phyloP scores from a whole-genome alignment of 2,113 vertebrate genomes.

The Ovibos moschatus region DNA sequence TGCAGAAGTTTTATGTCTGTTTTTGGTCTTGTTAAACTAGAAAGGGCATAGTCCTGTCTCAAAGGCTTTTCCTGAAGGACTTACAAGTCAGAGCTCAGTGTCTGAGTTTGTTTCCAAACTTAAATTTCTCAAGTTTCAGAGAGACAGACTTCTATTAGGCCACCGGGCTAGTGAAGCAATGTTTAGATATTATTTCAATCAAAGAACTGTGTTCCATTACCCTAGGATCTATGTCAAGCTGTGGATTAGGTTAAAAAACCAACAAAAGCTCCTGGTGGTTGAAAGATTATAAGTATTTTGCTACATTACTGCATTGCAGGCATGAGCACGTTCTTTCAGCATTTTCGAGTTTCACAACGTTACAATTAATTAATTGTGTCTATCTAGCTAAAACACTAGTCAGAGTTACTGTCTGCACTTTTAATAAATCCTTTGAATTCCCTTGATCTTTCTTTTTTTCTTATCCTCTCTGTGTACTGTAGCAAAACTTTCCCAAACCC shows the following conservation, averaged over 20 bases:
- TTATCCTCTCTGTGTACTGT: constrained; percentile 54
- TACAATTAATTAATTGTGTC: constrained; percentile 80
- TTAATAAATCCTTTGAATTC: constrained; percentile 70
- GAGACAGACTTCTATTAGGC: constrained; percentile 39
- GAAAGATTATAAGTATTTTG: constrained; percentile 81
- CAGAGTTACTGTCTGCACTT: constrained; percentile 63
- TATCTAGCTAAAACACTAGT: constrained; percentile 70
- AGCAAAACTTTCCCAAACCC: constrained; percentile 72
- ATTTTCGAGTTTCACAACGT: constrained; percentile 72
- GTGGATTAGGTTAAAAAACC: constrained; percentile 79
- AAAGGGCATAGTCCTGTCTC: constrained; percentile 5
- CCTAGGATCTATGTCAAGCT: constrained; percentile 80
- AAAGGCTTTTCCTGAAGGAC: constrained; percentile 35
- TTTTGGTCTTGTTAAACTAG: neutral
- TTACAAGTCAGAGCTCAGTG: constrained; percentile 9
- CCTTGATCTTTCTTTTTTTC: constrained; percentile 63
- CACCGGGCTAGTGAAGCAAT: constrained; percentile 54
- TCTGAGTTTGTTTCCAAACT: constrained; percentile 60
- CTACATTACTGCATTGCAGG: constrained; percentile 78
- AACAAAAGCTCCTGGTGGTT: constrained; percentile 79
- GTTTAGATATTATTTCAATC: constrained; percentile 80
- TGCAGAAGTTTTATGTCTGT: constrained; percentile 23
- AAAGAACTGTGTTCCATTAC: constrained; percentile 80
- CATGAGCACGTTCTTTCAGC: constrained; percentile 72
- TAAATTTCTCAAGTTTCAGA: constrained; percentile 56